Percentiles rank a stretch among this genome's conserved stretches.
Conservation (phyloP, 2,888 invertebrate genomes). For the Agrilus mali region DNA sequence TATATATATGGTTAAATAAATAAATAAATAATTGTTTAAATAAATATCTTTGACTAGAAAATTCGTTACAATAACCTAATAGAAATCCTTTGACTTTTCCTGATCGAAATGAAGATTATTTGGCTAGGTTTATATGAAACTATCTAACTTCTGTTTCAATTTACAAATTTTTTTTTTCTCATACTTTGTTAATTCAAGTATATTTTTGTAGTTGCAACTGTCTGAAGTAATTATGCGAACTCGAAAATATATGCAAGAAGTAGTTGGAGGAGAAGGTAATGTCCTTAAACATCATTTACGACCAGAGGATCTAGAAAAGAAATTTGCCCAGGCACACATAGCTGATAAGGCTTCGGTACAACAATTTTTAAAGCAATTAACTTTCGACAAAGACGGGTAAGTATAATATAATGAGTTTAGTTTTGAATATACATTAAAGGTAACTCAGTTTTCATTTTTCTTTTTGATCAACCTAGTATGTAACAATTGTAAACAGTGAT, state of each 20-base stretch:
- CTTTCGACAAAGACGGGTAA: slow-evolving; percentile 88
- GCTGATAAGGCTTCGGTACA: slow-evolving; percentile 67
- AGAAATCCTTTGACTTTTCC: too few species aligned
- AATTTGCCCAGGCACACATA: slow-evolving; percentile 61
- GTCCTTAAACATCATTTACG: slow-evolving; percentile 79
- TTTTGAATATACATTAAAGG: not conserved
- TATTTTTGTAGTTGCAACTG: slow-evolving; percentile 64
- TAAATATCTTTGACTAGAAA: too few species aligned
- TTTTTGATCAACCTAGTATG: too few species aligned
- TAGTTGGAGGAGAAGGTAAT: slow-evolving; percentile 78
- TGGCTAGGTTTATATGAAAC: too few species aligned
- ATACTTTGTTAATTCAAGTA: slow-evolving; percentile 16
- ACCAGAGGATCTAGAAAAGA: slow-evolving; percentile 74
- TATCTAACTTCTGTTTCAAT: too few species aligned
- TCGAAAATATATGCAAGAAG: slow-evolving; percentile 84
- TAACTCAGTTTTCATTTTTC: not conserved
- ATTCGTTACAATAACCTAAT: too few species aligned
- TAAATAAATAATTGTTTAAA: too few species aligned
- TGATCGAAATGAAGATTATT: too few species aligned
- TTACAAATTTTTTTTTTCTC: too few species aligned
- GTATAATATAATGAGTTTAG: too few species aligned
- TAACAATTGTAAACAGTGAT: too few species aligned
- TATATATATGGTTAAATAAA: too few species aligned
- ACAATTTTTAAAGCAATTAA: slow-evolving; percentile 83
- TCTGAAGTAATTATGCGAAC: slow-evolving; percentile 96